Base-by-base conservation (phyloP, 2,113 vertebrate genomes). In the Melanerpes formicivorus region DNA sequence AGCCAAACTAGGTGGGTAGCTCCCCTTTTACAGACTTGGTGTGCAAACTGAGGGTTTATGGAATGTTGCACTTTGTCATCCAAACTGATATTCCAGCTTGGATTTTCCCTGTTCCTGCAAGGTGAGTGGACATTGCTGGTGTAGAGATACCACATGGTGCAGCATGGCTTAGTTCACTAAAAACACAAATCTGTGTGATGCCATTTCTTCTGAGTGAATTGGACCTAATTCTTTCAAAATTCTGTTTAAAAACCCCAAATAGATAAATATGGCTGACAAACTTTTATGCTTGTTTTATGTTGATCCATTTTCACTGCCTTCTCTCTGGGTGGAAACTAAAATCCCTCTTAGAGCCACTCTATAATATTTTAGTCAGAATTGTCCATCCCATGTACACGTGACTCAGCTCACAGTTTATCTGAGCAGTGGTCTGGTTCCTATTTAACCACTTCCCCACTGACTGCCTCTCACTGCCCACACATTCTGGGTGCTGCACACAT, bases 151-250 rank as follows among this genome's bases (percentile, higher is more conserved):
- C 7, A 55, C 86, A 16, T 52, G 64, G 72, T 81, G 75, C 92
- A 95, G 82, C 93, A 73, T 19, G 81, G 40, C 86, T 95, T 94
- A 88, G 75, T 93, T 95, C 93, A 65, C 84, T 81, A 90, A 84
- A 84, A 94, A 90, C 74, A 88, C 73, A 71, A 74, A 90, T 60
- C 73, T 96, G 85, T 91, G 88, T 60, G 87, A 87, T 55, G 71
- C n/a, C 46, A 44, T 84, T 92, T 93, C 91, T 97, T 90, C 56
- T 23, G 25, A 93, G 55, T 67, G 76, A 89, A 95, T 7, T 60
- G 23, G 69, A 92, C 91, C 62, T 90, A 54, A 59, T 76, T 67
- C 9, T 18, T 96, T 70, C 40, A 46, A 12, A 60, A 56, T 52
- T 52, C 58, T 34, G 17, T 23, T 52, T 3, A 21, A 70, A 26